phyloP scores from a whole-genome alignment of 2,888 invertebrate species.

The Thalpophila matura region DNA sequence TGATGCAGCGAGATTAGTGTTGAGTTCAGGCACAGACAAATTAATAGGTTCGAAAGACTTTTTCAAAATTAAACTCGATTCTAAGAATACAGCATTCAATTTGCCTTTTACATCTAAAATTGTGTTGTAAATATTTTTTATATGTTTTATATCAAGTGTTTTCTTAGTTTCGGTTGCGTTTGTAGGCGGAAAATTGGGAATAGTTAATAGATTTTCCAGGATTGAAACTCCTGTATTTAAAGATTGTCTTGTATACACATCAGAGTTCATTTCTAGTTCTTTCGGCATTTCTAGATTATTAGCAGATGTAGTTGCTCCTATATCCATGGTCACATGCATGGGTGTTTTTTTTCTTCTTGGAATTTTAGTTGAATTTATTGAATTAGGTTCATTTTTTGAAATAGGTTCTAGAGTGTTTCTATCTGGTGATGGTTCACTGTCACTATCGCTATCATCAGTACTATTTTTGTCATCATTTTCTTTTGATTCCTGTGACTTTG shows the following conservation, averaged over 20 bases:
- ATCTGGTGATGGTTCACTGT: not conserved
- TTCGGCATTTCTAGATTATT: not conserved
- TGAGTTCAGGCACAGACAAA: conserved; percentile 18
- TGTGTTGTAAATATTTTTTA: conserved; percentile 15
- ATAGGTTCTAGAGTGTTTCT: not conserved
- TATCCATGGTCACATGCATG: not conserved
- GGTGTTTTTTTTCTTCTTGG: not conserved
- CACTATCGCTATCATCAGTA: not conserved
- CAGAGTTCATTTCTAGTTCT: not conserved
- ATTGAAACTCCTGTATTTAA: conserved; percentile 2
- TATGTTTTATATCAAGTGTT: not conserved
- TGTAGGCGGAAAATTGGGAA: not conserved
- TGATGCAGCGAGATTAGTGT: conserved; percentile 7
- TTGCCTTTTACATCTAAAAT: conserved; percentile 1
- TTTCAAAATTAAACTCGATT: not conserved
- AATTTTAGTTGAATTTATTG: not conserved
- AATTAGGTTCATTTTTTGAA: not conserved
- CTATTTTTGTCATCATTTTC: not conserved
- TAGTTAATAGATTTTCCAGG: not conserved
- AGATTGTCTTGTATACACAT: not conserved
- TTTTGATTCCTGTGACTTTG: not conserved
- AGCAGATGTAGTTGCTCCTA: not conserved
- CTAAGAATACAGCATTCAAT: not conserved
- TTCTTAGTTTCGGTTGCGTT: not conserved
- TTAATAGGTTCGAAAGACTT: conserved; percentile 1